phyloP scores from a whole-genome alignment of 2,888 invertebrate genomes.

The Pristionchus exspectatus region DNA sequence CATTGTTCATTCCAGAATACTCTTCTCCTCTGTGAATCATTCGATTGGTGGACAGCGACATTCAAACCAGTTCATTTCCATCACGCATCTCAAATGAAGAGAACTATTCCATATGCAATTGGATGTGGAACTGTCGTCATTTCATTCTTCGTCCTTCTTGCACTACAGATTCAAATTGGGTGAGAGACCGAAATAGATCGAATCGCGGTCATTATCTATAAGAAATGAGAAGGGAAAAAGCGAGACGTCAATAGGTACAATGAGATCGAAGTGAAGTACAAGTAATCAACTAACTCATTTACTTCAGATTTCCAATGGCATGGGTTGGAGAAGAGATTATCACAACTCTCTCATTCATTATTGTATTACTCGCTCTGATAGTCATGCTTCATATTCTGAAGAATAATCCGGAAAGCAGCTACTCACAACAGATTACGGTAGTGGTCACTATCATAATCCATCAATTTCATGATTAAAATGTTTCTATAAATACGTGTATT shows the following conservation, averaged over 20 bases:
- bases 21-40: conserved; percentile 43
- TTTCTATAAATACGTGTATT: neutral
- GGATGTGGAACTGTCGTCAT: conserved; percentile 41
- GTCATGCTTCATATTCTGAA: conserved; percentile 35
- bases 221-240: neutral
- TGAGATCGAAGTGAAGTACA: neutral
- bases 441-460: too few species aligned
- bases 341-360: conserved; percentile 25
- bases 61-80: conserved; percentile 48
- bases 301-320: conserved; percentile 43
- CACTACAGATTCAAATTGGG: conserved; percentile 47
- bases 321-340: conserved; percentile 48
- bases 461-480: neutral
- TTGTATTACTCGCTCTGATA: conserved; percentile 24
- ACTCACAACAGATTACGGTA: conserved; percentile 46
- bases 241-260: neutral
- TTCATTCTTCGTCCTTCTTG: conserved; percentile 33
- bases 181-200: conserved; percentile 3
- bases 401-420: conserved; percentile 33
- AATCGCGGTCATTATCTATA: neutral
- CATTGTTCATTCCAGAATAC: conserved; percentile 19
- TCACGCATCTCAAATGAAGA: conserved; percentile 19
- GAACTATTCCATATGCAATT: conserved; percentile 34
- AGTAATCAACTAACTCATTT: neutral
- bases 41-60: conserved; percentile 51